Evolutionary conservation across 1,140 invertebrate genomes (phyloP).

Genomic region (Gonioctena quinquepunctata): DNA sequence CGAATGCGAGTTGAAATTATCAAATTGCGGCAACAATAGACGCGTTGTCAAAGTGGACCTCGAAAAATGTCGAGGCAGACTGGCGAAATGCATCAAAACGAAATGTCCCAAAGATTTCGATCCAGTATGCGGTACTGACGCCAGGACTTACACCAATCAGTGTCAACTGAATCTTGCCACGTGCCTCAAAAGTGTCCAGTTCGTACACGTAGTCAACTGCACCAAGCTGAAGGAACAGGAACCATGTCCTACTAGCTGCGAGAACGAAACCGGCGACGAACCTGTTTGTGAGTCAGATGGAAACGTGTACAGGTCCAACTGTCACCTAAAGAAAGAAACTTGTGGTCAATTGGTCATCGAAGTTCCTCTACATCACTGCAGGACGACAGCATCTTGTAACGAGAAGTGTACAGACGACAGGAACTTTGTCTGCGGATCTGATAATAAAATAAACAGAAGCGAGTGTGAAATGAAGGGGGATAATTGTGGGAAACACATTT

Average conservation of each 20-base stretch:
- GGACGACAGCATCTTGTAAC: conserved; percentile 80
- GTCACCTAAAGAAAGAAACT: conserved; percentile 81
- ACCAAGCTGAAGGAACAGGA: conserved; percentile 73
- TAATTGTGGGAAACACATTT: conserved; percentile 92
- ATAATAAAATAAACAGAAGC: conserved; percentile 89
- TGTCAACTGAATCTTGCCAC: conserved; percentile 81
- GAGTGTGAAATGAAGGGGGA: conserved; percentile 91
- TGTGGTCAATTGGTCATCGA: conserved; percentile 83
- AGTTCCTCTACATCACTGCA: conserved; percentile 78
- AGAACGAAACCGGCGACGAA: conserved; percentile 69
- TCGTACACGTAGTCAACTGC: conserved; percentile 85
- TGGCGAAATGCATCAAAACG: conserved; percentile 73
- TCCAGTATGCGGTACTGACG: conserved; percentile 83
- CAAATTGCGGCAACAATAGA: conserved; percentile 74
- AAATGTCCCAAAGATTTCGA: conserved; percentile 68
- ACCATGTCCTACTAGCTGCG: conserved; percentile 74
- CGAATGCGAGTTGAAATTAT: conserved; percentile 87
- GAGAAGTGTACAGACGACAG: conserved; percentile 72
- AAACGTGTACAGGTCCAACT: conserved; percentile 81
- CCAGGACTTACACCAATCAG: conserved; percentile 78
- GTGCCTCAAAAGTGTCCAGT: conserved; percentile 80
- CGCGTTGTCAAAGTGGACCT: conserved; percentile 72
- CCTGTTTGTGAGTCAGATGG: conserved; percentile 90
- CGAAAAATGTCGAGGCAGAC: conserved; percentile 73
- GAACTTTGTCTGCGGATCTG: conserved; percentile 87